Conservation (phyloP, 2,797 vertebrate species). For the Karalla daura region DNA sequence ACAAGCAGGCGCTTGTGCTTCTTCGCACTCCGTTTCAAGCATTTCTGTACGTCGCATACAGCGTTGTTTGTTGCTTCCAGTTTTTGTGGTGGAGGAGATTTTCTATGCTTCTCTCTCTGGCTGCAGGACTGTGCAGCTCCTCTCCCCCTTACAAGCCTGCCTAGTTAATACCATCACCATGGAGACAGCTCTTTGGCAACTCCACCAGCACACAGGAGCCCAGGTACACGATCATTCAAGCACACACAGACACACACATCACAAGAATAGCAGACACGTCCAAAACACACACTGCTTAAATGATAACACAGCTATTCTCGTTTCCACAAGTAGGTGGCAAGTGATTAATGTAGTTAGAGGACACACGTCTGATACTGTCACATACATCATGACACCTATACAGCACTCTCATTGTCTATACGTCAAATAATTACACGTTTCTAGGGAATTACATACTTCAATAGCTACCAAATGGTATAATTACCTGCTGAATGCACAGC, state of each 20-base stretch:
- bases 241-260: conserved; percentile 55
- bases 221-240: conserved; percentile 66
- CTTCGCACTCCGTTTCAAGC: conserved; percentile 19
- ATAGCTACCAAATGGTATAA: background rate
- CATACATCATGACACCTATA: conserved; percentile 30
- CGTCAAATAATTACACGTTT: background rate
- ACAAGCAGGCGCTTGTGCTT: conserved; percentile 65
- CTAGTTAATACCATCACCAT: conserved; percentile 83
- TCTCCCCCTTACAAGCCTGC: conserved; percentile 70
- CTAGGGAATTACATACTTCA: background rate
- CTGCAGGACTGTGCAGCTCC: conserved; percentile 65
- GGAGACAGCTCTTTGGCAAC: conserved; percentile 81
- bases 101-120: conserved; percentile 58
- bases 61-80: conserved; percentile 56
- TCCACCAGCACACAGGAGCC: conserved; percentile 67
- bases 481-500: background rate
- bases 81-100: conserved; percentile 57
- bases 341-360: conserved; percentile 42
- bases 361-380: conserved; percentile 29
- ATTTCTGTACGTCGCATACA: conserved; percentile 35
- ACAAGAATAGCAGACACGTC: conserved; percentile 61
- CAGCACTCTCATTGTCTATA: conserved; percentile 1
- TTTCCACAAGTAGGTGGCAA: conserved; percentile 55
- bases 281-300: conserved; percentile 52
- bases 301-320: conserved; percentile 67